phyloP scores from a whole-genome alignment of 2,888 invertebrate genomes.

The Lysandra bellargus region DNA sequence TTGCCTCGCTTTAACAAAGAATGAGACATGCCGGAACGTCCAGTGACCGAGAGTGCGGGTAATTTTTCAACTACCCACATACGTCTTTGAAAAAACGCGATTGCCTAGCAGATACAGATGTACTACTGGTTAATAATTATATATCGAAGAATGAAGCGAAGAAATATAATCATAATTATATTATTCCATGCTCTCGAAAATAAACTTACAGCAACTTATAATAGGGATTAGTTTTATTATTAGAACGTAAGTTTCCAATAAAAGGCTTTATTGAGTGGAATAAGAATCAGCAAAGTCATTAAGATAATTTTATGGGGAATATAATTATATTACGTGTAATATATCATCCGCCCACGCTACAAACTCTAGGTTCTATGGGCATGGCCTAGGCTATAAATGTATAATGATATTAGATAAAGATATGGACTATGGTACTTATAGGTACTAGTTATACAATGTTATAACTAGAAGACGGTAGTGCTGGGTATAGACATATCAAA shows the following conservation, averaged over 20 bases:
- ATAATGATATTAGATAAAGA: background rate
- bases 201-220: background rate
- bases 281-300: background rate
- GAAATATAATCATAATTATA: background rate
- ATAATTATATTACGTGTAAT: constrained; percentile 4
- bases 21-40: no score
- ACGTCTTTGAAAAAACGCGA: no score
- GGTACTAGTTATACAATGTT: background rate
- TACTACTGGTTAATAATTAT: no score
- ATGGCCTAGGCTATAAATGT: background rate
- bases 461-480: background rate
- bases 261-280: background rate
- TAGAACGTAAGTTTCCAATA: background rate
- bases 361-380: background rate
- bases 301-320: constrained; percentile 12
- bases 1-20: no score
- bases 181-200: background rate
- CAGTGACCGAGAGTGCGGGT: no score
- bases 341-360: background rate
- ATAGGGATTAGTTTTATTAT: background rate
- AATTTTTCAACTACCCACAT: no score
- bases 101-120: no score
- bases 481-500: background rate
- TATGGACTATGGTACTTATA: background rate
- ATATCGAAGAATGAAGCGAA: no score